These are phyloP conservation scores for Mirza zaza DNA, from an alignment of 2,113 vertebrate species.

Conservation along the genomic window DNA sequence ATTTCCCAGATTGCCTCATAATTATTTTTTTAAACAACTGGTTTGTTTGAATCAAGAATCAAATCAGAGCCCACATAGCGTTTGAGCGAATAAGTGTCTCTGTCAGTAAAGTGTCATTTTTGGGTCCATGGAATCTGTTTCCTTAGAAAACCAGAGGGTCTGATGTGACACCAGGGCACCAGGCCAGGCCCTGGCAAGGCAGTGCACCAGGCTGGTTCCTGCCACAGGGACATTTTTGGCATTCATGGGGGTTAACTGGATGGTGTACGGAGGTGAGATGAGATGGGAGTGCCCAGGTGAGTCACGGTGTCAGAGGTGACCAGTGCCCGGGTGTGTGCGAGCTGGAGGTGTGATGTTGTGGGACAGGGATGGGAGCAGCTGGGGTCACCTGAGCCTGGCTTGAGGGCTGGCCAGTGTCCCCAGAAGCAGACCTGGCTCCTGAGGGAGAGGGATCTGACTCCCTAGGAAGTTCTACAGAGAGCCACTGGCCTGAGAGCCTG, in stretches of 20 bases:
- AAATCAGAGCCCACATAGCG: background rate
- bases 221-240: background rate
- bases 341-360: background rate
- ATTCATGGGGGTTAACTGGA: background rate
- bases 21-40: background rate
- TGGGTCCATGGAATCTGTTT: background rate
- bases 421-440: background rate
- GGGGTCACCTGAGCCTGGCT: background rate
- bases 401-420: background rate
- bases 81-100: background rate
- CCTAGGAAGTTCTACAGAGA: background rate
- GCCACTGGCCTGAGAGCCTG: background rate
- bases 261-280: background rate
- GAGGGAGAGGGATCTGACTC: background rate
- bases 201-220: background rate
- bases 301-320: background rate
- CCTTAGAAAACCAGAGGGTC: background rate
- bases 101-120: background rate
- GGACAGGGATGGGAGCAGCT: background rate
- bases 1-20: background rate
- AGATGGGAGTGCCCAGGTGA: no score
- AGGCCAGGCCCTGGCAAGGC: background rate
- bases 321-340: background rate
- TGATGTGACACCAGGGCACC: background rate
- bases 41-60: background rate